These are phyloP conservation scores for Fulica atra DNA, from an alignment of 2,113 vertebrate genomes.

Conservation along the genomic window DNA sequence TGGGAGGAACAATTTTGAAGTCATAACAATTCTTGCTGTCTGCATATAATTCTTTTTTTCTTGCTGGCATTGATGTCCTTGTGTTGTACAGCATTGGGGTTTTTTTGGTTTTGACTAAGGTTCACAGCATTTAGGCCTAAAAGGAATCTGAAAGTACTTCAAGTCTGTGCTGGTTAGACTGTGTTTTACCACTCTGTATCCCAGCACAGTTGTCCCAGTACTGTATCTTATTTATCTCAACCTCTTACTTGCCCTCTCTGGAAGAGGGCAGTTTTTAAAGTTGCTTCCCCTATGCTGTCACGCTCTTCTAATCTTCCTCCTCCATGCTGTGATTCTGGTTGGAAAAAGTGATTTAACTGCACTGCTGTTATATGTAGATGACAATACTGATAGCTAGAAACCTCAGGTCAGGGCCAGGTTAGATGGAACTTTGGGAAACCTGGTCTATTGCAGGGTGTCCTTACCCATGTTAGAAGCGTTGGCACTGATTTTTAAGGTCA, in stretches of 20 bases:
- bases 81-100: not conserved
- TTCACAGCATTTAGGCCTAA: not conserved
- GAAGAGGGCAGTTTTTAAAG: not conserved
- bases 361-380: rapidly evolving
- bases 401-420: not conserved
- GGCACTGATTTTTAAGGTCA: too few relatives aligned
- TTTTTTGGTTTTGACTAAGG: not conserved
- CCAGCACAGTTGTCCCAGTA: not conserved
- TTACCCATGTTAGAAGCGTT: too few relatives aligned
- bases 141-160: not conserved
- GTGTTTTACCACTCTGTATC: rapidly evolving
- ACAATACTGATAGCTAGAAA: too few relatives aligned
- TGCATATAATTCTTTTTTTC: not conserved
- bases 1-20: not conserved
- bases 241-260: not conserved
- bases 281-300: not conserved
- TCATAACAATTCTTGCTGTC: not conserved
- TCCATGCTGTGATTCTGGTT: not conserved
- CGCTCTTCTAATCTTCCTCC: not conserved
- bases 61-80: not conserved
- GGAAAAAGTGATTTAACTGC: not conserved
- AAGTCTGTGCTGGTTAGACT: not conserved
- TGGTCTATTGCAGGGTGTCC: too few relatives aligned
- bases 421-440: too few relatives aligned
- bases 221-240: not conserved